A percentile compares a stretch with the other conserved stretches of the same genome.
Evolutionary conservation across 2,888 invertebrate species (phyloP).

Genomic region (Opisthograptis luteolata): DNA sequence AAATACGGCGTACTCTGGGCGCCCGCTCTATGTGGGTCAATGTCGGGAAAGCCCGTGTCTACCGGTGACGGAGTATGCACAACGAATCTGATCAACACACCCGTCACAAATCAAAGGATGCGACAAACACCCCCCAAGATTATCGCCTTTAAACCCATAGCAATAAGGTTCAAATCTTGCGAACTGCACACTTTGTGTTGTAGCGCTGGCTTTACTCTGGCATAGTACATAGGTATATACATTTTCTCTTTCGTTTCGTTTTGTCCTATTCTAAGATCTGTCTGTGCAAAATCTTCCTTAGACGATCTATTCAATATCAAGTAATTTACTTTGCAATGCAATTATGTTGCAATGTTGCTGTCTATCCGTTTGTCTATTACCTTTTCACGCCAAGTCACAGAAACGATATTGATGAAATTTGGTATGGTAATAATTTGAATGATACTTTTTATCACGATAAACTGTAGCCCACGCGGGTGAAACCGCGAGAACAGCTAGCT

Average conservation of each 20-base stretch:
- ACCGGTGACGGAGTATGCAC: conserved; percentile 84
- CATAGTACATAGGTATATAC: not conserved
- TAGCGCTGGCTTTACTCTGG: not conserved
- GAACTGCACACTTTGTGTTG: not conserved
- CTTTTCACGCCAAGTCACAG: too few species aligned
- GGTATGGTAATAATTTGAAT: too few species aligned
- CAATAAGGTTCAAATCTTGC: conserved; percentile 56
- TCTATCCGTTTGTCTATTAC: too few species aligned
- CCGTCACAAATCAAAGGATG: conserved; percentile 76
- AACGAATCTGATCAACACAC: conserved; percentile 83
- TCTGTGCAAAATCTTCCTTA: not conserved
- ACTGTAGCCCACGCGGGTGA: not conserved
- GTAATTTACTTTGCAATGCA: too few species aligned
- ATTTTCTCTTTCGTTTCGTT: not conserved
- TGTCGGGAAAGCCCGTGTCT: conserved; percentile 85
- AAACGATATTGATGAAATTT: too few species aligned
- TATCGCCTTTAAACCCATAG: conserved; percentile 50
- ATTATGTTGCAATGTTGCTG: too few species aligned
- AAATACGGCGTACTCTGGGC: conserved; percentile 84
- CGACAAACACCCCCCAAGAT: conserved; percentile 51
- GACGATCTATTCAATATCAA: not conserved
- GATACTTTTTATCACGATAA: too few species aligned
- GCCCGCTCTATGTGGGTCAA: conserved; percentile 85
- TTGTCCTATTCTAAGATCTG: not conserved
- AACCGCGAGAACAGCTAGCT: too few species aligned